Percentiles rank a stretch among this genome's conserved stretches.
Conservation (phyloP, 2,113 vertebrate genomes). For the human region DNA sequence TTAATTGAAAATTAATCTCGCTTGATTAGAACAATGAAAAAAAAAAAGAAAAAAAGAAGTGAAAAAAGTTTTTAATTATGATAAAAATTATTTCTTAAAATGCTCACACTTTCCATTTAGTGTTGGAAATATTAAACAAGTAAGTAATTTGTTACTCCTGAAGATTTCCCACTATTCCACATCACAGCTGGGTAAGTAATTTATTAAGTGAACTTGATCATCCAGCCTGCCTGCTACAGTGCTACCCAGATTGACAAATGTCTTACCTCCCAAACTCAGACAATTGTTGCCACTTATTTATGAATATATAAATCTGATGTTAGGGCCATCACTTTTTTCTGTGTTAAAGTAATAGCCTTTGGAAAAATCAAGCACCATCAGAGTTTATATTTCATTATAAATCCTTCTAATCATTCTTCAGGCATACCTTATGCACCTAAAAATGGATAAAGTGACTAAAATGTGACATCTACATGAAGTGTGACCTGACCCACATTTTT, state of each 20-base stretch:
- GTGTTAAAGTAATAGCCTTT: constrained; percentile 11
- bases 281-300: background rate
- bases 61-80: background rate
- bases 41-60: background rate
- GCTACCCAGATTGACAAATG: background rate
- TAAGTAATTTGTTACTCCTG: background rate
- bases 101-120: background rate
- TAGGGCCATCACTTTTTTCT: background rate
- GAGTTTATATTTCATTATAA: constrained; percentile 21
- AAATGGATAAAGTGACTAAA: background rate
- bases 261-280: background rate
- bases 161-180: background rate
- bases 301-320: constrained; percentile 24
- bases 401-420: constrained; percentile 3
- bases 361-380: background rate
- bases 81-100: background rate
- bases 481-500: constrained; percentile 31
- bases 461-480: background rate
- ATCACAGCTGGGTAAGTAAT: background rate
- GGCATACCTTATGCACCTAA: background rate
- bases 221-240: background rate
- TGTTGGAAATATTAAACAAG: constrained; percentile 3
- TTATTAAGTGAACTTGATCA: background rate
- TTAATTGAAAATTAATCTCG: no score
- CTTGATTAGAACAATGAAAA: background rate